These are phyloP conservation scores for Diglossa cyanea DNA, from an alignment of 2,797 vertebrate genomes.

Conservation along the genomic window DNA sequence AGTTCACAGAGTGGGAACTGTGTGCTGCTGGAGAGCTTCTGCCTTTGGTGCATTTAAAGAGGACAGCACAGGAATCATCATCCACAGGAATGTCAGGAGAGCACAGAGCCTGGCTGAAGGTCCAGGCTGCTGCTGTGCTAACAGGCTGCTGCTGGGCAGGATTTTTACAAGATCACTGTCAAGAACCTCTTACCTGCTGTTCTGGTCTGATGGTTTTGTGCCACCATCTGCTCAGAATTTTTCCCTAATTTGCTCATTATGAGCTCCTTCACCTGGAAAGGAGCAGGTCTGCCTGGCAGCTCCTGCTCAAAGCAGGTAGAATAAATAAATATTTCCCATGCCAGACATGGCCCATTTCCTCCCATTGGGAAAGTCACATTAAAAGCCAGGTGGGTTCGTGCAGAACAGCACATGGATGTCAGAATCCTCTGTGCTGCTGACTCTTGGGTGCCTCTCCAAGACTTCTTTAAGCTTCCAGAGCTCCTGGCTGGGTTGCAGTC, in stretches of 20 bases:
- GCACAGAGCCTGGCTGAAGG: neutral
- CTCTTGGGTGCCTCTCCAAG: neutral
- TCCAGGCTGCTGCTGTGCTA: neutral
- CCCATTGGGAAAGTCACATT: neutral
- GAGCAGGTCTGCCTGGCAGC: neutral
- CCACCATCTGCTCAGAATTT: slow-evolving; percentile 42
- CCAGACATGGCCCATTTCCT: neutral
- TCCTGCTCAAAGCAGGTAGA: neutral
- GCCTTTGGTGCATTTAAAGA: neutral
- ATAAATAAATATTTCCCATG: neutral
- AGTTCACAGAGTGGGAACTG: neutral
- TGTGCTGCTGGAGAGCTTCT: neutral
- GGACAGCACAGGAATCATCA: neutral
- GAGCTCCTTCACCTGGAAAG: slow-evolving; percentile 6
- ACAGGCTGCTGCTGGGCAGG: neutral
- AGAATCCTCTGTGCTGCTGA: neutral
- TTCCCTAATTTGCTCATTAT: slow-evolving; percentile 7
- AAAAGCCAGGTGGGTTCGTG: neutral
- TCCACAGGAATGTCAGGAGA: neutral
- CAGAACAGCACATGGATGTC: neutral
- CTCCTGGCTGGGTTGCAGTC: neutral
- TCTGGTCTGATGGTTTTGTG: slow-evolving; percentile 18
- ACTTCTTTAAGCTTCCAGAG: neutral
- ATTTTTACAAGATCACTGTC: neutral
- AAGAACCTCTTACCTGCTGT: neutral